Evolutionary conservation across 2,113 vertebrate genomes (phyloP), one percentile per base, ranked within the genome.

Genomic region (Galbula dea): DNA sequence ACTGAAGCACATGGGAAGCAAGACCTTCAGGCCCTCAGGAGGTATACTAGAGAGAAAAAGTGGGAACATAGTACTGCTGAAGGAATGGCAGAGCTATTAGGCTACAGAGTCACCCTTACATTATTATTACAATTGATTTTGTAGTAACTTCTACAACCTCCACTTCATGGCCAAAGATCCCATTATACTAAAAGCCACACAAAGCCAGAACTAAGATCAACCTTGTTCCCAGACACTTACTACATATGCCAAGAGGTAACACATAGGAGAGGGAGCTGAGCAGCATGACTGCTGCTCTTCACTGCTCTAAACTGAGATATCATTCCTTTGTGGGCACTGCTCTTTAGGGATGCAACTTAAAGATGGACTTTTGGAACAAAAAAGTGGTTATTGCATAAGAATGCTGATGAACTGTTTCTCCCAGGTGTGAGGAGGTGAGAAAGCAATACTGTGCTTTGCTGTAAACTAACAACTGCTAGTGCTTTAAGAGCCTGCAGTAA

Each of bases 41-140:
- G 27, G 7, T 83, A 51, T 19, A 55, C 10, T 22, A 57, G 39
- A n/a, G 16, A 13, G n/a, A 49, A 77, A 83, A 72, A 34, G 4
- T 30, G 20, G 12, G 10, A 30, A 48, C 10, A 16, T 1, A 77
- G 9, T 5, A 3, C 10, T 1, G 0, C 3, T 41, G 63, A 80
- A 69, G 54, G 58, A 66, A 71, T 14, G 22, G 30, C 66, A 88
- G 43, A 43, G 14, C 7, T 49, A 23, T 39, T 13, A 54, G 12
- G 32, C 6, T 69, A 26, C 27, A 69, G 16, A 61, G 15, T 23
- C 54, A 77, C 22, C 9, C 4, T 73, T 20, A 37, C 7, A 19
- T 17, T 41, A 57, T 39, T 39, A 48, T 45, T 55, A 71, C 58
- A 49, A 46, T 27, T n/a, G 19, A 48, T 37, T 72, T 73, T 52